Base-by-base conservation (phyloP, 2,797 vertebrate genomes). In the Rhynchonycteris naso region DNA sequence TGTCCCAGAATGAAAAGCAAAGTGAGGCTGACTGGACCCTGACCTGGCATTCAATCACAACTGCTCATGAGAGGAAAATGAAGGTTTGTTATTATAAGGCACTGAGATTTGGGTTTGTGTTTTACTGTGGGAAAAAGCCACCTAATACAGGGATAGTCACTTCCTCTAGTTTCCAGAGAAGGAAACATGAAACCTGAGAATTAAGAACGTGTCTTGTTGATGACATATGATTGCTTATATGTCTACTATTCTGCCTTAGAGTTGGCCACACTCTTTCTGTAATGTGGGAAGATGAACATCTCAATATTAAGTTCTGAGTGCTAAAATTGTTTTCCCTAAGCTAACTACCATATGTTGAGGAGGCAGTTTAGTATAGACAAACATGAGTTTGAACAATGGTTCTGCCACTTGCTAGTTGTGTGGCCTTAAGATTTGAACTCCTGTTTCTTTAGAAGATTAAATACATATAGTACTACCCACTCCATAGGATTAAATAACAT, bases 401-500 rank as follows among this genome's bases (percentile, higher is more conserved):
- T 72, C 50, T 72, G 26, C 10, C 13, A 8, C 28, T 28, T 82
- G 26, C 16, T 76, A 76, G 28, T 15, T 75, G 0, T 72, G 66
- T 89, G 88, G 92, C 38, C 24, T 74, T 89, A 71, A 75, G 22
- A 47, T 90, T 88, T 90, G 76, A 94, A 78, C 19, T 24, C 28
- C 63, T 72, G 26, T 75, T 93, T 95, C 65, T 56, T 85, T 92
- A 82, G 75, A 10, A 79, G 50, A 92, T 50, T 79, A 43, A 82
- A 80, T 16, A 52, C 61, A 80, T 92, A 88, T 75, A 87, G 72
- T 26, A 38, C 76, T 50, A 4, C 4, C 58, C 1, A 5, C 38
- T n/a, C 82, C 13, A 47, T 19, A 74, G 35, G 28, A 71, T 86
- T 89, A 88, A 88, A 90, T 91, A 79, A 93, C 35, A 76, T 93